Evolutionary conservation across 2,888 invertebrate genomes (phyloP).

Genomic region (Perdita meconis): DNA sequence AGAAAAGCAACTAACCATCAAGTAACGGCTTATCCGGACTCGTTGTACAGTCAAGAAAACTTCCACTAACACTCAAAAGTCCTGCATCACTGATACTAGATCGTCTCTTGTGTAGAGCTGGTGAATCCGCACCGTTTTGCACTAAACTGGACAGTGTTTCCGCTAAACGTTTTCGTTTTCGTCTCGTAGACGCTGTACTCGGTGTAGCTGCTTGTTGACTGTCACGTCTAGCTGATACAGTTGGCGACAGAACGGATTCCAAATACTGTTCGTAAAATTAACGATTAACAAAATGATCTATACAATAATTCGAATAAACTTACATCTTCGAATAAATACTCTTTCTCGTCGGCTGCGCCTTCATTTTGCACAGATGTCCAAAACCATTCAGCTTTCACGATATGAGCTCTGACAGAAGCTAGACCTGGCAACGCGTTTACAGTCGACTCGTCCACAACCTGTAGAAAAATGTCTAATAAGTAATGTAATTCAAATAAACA

Average conservation of each 20-base stretch:
- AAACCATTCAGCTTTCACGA: slow-evolving; percentile 98
- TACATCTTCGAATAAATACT: slow-evolving; percentile 94
- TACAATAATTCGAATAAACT: slow-evolving; percentile 81
- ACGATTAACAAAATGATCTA: slow-evolving; percentile 20
- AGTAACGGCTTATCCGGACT: slow-evolving; percentile 89
- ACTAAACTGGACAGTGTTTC: slow-evolving; percentile 87
- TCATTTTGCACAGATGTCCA: slow-evolving; percentile 99
- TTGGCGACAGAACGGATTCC: slow-evolving; percentile 85
- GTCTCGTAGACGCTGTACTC: slow-evolving; percentile 86
- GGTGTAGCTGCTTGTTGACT: slow-evolving; percentile 85
- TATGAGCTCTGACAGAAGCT: slow-evolving; percentile 88
- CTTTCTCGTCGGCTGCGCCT: slow-evolving; percentile 95
- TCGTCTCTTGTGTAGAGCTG: slow-evolving; percentile 90
- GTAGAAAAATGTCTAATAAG: slow-evolving; percentile 61
- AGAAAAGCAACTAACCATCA: slow-evolving; percentile 75
- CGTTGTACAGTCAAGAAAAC: slow-evolving; percentile 94
- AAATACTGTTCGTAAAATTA: slow-evolving; percentile 82
- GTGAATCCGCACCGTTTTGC: slow-evolving; percentile 84
- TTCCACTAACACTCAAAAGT: slow-evolving; percentile 93
- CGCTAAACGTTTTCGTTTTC: slow-evolving; percentile 93
- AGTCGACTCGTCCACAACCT: slow-evolving; percentile 94
- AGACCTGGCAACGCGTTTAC: slow-evolving; percentile 90
- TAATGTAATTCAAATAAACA: not conserved
- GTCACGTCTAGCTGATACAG: slow-evolving; percentile 85
- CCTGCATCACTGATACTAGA: slow-evolving; percentile 95